These are phyloP conservation scores for Spilarctia lutea DNA, from an alignment of 2,888 invertebrate species.

Conservation along the genomic window DNA sequence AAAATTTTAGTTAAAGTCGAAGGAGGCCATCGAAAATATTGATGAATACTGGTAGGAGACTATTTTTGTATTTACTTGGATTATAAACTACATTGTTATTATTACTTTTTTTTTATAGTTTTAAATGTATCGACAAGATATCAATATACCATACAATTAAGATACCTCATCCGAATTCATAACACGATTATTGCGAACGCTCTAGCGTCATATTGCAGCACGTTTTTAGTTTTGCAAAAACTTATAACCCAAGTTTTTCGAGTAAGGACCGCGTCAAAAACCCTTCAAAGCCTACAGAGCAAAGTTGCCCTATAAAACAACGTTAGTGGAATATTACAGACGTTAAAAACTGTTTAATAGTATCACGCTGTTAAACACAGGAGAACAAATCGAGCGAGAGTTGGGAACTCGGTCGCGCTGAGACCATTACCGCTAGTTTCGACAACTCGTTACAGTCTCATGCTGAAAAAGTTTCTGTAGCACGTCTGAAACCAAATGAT, in stretches of 20 bases:
- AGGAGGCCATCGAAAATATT: no score
- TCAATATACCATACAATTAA: not conserved
- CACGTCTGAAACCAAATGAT: constrained; percentile 37
- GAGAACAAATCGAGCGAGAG: constrained; percentile 46
- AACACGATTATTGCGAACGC: not conserved
- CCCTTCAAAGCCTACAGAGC: constrained; percentile 21
- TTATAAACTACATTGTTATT: no score
- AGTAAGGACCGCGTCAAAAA: constrained; percentile 25
- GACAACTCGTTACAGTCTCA: constrained; percentile 54
- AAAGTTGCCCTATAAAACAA: constrained; percentile 46
- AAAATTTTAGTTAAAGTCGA: no score
- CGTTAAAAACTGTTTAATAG: constrained; percentile 54
- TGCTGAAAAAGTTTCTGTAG: constrained; percentile 49
- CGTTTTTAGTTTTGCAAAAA: constrained; percentile 26
- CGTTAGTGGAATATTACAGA: constrained; percentile 31
- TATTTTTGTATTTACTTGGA: no score
- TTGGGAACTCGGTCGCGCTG: constrained; percentile 34
- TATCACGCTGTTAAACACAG: constrained; percentile 38
- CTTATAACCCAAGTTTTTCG: constrained; percentile 23
- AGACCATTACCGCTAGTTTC: constrained; percentile 51
- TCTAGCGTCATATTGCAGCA: constrained; percentile 33
- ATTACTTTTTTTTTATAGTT: no score
- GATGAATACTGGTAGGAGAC: no score
- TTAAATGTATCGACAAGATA: no score
- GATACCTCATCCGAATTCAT: not conserved